A percentile compares a stretch with the other conserved stretches of the same genome.
phyloP scores from a whole-genome alignment of 2,888 invertebrate genomes.

The Abscondita cerata region DNA sequence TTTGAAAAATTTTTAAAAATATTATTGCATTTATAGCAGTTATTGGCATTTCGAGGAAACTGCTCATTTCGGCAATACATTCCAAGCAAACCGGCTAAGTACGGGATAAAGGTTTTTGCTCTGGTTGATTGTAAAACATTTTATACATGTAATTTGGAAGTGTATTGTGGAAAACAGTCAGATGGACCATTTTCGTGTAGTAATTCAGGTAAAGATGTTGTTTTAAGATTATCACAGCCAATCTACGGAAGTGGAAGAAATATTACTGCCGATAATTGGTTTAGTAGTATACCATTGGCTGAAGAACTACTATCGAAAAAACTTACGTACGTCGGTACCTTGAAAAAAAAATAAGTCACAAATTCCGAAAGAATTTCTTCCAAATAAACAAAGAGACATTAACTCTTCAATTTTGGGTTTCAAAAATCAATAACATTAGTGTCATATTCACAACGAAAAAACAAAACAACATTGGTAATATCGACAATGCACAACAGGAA shows the following conservation, averaged over 20 bases:
- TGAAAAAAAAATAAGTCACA: background rate
- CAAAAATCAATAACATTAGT: background rate
- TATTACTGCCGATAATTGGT: background rate
- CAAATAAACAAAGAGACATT: no score
- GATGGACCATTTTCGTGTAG: background rate
- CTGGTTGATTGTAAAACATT: constrained; percentile 1
- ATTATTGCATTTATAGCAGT: background rate
- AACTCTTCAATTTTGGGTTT: no score
- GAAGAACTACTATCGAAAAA: background rate
- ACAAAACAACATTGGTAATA: constrained; percentile 1
- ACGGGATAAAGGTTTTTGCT: background rate
- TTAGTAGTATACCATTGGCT: background rate
- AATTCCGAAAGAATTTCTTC: constrained; percentile 1
- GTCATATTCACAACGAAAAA: constrained; percentile 2
- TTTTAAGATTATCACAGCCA: background rate
- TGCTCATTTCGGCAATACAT: background rate
- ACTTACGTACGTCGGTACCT: background rate
- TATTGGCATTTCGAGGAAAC: background rate
- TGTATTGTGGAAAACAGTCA: background rate
- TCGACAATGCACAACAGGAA: background rate
- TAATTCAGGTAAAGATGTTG: background rate
- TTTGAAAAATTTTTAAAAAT: no score
- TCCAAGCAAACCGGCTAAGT: background rate
- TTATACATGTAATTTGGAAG: background rate
- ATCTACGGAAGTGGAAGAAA: background rate